Evolutionary conservation across 2,113 vertebrate species (phyloP).

Genomic region (Periophthalmus modestus): DNA sequence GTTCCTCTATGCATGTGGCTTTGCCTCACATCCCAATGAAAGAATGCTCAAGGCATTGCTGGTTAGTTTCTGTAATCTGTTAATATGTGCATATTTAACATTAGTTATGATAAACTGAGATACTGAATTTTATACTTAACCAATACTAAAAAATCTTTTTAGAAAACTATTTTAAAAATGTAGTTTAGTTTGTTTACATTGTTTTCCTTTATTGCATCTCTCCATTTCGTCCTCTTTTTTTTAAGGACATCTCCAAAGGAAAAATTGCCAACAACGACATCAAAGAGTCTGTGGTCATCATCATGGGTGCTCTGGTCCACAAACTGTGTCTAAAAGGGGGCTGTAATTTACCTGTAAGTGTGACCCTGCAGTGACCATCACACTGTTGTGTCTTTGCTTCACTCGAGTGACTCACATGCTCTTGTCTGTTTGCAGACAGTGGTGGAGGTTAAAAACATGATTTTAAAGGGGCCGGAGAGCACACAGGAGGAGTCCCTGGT

Average conservation of each 20-base stretch:
- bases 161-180: not conserved
- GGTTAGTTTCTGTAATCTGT: conserved; percentile 73
- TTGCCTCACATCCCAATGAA: conserved; percentile 90
- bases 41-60: conserved; percentile 84
- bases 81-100: not conserved
- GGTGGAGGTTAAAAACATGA: conserved; percentile 85
- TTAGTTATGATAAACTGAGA: not conserved
- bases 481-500: conserved; percentile 81
- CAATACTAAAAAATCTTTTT: not conserved
- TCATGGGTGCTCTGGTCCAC: conserved; percentile 87
- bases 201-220: not conserved
- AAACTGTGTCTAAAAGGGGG: conserved; percentile 88
- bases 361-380: not conserved
- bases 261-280: conserved; percentile 86
- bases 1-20: conserved; percentile 95
- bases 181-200: no score
- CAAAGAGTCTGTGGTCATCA: conserved; percentile 89
- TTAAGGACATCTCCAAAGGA: conserved; percentile 84
- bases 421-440: conserved; percentile 78
- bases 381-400: not conserved
- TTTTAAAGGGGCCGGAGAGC: conserved; percentile 84
- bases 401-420: not conserved
- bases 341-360: conserved; percentile 88
- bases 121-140: not conserved
- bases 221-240: conserved; percentile 8